phyloP scores from a whole-genome alignment of 2,888 invertebrate species.

The Sarcophaga subvicina region DNA sequence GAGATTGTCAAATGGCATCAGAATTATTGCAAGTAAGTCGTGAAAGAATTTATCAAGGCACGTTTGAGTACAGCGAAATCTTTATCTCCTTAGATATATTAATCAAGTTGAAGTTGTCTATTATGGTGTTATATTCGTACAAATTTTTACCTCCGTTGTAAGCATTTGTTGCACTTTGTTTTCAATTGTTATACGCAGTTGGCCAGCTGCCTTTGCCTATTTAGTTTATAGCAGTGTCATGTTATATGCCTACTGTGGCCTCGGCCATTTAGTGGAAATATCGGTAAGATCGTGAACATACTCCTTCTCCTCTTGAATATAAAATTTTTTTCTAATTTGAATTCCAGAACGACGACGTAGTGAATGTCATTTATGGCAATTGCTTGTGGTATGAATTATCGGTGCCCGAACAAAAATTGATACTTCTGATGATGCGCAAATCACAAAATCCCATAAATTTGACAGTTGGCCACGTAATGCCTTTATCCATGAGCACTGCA shows the following conservation, averaged over 20 bases:
- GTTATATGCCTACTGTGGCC: conserved; percentile 74
- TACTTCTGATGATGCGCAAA: conserved; percentile 73
- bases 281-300: conserved; percentile 66
- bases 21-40: conserved; percentile 71
- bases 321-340: not conserved
- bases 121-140: conserved; percentile 71
- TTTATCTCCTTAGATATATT: conserved; percentile 63
- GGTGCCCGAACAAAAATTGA: conserved; percentile 67
- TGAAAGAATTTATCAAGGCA: not conserved
- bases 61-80: too few relatives aligned
- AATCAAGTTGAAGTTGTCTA: conserved; percentile 67
- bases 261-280: conserved; percentile 74
- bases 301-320: not conserved
- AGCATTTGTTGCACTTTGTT: conserved; percentile 72
- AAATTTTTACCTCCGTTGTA: conserved; percentile 69
- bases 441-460: conserved; percentile 69
- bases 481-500: conserved; percentile 71
- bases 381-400: conserved; percentile 73
- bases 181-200: conserved; percentile 71
- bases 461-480: conserved; percentile 69
- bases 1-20: conserved; percentile 75
- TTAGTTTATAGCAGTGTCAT: conserved; percentile 66
- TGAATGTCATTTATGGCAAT: conserved; percentile 38
- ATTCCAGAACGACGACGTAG: conserved; percentile 48
- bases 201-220: conserved; percentile 74